Evolutionary conservation across 2,888 invertebrate genomes (phyloP).

Genomic region (Xestia rhomboidea): DNA sequence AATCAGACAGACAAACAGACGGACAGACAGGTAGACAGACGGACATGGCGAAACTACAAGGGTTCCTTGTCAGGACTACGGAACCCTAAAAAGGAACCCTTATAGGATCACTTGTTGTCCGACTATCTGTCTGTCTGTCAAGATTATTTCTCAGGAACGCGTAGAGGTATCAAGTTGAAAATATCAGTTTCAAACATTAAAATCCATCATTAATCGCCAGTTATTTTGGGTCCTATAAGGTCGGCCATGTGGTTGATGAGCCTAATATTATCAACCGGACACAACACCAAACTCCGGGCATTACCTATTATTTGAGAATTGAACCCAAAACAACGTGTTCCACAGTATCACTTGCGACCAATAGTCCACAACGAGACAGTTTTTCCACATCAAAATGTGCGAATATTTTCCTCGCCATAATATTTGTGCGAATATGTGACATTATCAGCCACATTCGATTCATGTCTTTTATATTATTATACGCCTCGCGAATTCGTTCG

Average conservation of each 20-base stretch:
- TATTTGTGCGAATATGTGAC: slow-evolving; percentile 3
- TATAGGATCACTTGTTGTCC: not conserved
- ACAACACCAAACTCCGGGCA: no score
- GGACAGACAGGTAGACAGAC: no score
- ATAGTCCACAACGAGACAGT: not conserved
- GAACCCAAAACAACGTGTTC: not conserved
- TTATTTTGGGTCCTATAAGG: no score
- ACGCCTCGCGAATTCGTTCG: slow-evolving; percentile 18
- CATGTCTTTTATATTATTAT: slow-evolving; percentile 8
- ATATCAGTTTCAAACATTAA: no score
- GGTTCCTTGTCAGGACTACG: no score
- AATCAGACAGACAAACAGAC: no score
- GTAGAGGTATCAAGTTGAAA: not conserved
- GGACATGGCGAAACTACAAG: no score
- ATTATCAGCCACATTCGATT: slow-evolving; percentile 29
- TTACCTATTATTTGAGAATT: no score
- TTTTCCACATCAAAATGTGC: not conserved
- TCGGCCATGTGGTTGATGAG: not conserved
- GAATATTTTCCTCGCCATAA: not conserved
- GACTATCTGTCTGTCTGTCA: not conserved
- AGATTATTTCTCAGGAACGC: not conserved
- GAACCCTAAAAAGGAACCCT: no score
- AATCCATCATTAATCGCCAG: no score
- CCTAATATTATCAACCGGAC: not conserved
- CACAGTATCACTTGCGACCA: not conserved